Conservation (phyloP, 2,797 vertebrate genomes). For the Naso thynnoides region DNA sequence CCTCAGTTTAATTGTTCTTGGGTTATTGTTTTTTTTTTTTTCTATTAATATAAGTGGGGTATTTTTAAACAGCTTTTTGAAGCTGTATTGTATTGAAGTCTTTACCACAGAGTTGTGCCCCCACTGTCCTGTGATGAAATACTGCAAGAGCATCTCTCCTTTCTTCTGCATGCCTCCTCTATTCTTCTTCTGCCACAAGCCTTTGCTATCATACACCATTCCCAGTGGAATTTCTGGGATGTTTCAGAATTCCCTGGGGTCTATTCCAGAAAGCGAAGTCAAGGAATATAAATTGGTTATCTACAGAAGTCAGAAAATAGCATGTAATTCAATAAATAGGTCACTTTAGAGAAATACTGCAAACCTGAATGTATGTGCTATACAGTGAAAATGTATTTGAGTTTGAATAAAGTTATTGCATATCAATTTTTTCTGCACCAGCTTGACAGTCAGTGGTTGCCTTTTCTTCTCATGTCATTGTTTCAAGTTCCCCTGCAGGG, state of each 20-base stretch:
- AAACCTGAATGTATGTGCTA: not conserved
- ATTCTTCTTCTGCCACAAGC: slow-evolving; percentile 12
- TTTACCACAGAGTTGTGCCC: slow-evolving; percentile 1
- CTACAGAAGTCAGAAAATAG: slow-evolving; percentile 23
- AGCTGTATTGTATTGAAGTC: not conserved
- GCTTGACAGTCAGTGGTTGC: slow-evolving; percentile 6
- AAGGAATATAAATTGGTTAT: slow-evolving; percentile 46
- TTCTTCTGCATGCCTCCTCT: not conserved
- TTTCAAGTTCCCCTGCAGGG: slow-evolving; percentile 6
- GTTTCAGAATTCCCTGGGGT: slow-evolving; percentile 30
- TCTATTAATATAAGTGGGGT: not conserved
- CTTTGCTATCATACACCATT: slow-evolving; percentile 1
- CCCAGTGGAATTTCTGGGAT: slow-evolving; percentile 33
- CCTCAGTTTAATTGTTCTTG: not conserved
- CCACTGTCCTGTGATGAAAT: slow-evolving; percentile 12
- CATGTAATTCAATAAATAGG: slow-evolving; percentile 35
- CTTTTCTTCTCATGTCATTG: slow-evolving; percentile 7
- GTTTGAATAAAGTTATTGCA: not conserved
- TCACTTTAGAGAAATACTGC: slow-evolving; percentile 24
- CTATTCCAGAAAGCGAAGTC: slow-evolving; percentile 23
- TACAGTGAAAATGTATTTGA: not conserved
- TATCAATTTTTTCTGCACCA: not conserved
- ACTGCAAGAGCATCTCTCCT: not conserved
- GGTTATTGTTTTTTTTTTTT: not conserved
- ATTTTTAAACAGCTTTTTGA: not conserved